These are phyloP conservation scores for Metridium senile DNA, from an alignment of 92 coral and sea anemone species.

Conservation along the genomic window DNA sequence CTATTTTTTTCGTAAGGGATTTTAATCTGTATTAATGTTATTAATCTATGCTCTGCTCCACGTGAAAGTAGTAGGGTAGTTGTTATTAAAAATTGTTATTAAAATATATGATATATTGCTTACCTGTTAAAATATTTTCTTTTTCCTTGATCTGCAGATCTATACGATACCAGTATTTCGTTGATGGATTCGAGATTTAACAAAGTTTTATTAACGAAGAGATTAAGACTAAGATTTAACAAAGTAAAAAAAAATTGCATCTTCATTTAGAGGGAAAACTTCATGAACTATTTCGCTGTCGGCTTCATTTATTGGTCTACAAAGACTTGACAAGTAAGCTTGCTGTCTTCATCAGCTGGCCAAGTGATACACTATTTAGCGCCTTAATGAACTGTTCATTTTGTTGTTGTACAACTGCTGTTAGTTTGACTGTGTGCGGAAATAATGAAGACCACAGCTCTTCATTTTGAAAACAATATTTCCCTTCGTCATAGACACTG, in stretches of 20 bases:
- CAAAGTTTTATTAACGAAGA: not conserved
- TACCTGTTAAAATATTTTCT: not conserved
- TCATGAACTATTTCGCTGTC: not conserved
- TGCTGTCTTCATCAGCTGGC: not conserved
- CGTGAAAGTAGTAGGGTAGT: too few relatives aligned
- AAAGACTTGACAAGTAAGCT: not conserved
- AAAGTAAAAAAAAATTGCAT: too few relatives aligned
- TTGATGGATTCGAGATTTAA: not conserved
- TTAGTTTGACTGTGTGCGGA: not conserved
- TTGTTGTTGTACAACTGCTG: not conserved
- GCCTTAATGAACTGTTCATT: not conserved
- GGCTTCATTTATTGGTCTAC: not conserved
- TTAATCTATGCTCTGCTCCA: too few relatives aligned
- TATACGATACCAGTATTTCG: not conserved
- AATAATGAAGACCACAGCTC: not conserved
- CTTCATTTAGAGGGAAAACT: not conserved
- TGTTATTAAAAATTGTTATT: too few relatives aligned
- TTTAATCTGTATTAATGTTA: too few relatives aligned
- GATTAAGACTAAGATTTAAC: too few relatives aligned
- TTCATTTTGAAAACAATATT: slow-evolving; percentile 48
- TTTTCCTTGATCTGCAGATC: not conserved
- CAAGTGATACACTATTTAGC: not conserved
- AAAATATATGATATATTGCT: too few relatives aligned
- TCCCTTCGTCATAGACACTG: slow-evolving; percentile 29
- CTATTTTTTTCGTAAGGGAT: too few relatives aligned